phyloP scores from a whole-genome alignment of 2,888 invertebrate species.

The Gymnosoma rotundatum region DNA sequence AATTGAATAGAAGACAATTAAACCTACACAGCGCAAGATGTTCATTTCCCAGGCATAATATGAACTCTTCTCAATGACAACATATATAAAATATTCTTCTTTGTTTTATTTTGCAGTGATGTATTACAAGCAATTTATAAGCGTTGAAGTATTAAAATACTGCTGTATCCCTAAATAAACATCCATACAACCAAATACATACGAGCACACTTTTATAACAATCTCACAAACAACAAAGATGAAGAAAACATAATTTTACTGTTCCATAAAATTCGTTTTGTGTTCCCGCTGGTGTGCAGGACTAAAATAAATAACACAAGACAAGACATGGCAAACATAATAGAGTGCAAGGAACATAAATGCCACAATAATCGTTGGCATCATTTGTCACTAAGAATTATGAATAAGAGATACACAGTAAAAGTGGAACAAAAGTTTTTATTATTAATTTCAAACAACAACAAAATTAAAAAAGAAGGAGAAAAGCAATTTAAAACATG shows the following conservation, averaged over 20 bases:
- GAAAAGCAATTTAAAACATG: background rate
- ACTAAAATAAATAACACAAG: conserved; percentile 14
- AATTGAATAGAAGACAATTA: conserved; percentile 41
- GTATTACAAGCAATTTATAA: conserved; percentile 64
- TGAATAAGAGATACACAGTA: conserved; percentile 18
- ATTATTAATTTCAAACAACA: conserved; percentile 6
- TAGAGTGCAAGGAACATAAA: conserved; percentile 69
- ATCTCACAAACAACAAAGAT: conserved; percentile 22
- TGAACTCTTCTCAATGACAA: too few species aligned
- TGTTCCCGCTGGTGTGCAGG: background rate
- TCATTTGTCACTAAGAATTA: conserved; percentile 65
- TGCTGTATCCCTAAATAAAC: conserved; percentile 22
- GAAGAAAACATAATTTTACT: conserved; percentile 13
- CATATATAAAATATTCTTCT: conserved; percentile 33
- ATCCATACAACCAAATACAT: background rate
- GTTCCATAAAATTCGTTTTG: background rate
- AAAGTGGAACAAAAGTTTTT: background rate
- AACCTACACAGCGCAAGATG: conserved; percentile 52
- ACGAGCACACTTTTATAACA: conserved; percentile 3
- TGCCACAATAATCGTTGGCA: conserved; percentile 63
- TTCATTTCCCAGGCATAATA: conserved; percentile 62
- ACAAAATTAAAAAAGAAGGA: background rate
- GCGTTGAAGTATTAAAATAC: conserved; percentile 65
- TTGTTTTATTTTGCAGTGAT: conserved; percentile 28
- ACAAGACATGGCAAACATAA: conserved; percentile 53